phyloP scores from a whole-genome alignment of 2,888 invertebrate genomes.

The Kuschelorhynchus macadamiae region DNA sequence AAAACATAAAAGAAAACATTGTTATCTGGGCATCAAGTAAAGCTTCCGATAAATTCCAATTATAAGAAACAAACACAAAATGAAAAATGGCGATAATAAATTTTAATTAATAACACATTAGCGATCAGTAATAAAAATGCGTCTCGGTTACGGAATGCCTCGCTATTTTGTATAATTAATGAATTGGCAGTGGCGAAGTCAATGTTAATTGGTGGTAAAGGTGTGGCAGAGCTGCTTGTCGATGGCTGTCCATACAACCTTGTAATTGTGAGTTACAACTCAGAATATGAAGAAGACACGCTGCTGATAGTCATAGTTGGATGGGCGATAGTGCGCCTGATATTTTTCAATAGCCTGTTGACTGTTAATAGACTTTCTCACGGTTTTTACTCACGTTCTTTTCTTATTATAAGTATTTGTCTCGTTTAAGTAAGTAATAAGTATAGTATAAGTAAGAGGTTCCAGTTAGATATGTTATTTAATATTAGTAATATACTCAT shows the following conservation, averaged over 20 bases:
- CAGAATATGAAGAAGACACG: slow-evolving; percentile 59
- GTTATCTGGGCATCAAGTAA: neutral
- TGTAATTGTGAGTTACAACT: slow-evolving; percentile 60
- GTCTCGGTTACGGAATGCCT: slow-evolving; percentile 37
- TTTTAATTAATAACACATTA: slow-evolving; percentile 53
- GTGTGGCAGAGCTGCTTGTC: slow-evolving; percentile 53
- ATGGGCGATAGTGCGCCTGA: slow-evolving; percentile 49
- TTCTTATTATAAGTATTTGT: neutral
- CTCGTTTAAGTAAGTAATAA: no score
- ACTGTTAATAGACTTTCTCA: slow-evolving; percentile 45
- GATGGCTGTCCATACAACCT: slow-evolving; percentile 44
- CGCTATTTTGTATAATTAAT: slow-evolving; percentile 57
- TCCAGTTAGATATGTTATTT: no score
- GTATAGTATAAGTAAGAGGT: no score
- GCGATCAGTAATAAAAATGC: slow-evolving; percentile 47
- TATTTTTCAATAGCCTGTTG: slow-evolving; percentile 44
- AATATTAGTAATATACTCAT: no score
- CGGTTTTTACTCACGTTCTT: slow-evolving; percentile 20
- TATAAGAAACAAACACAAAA: slow-evolving; percentile 39
- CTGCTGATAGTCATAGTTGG: slow-evolving; percentile 58
- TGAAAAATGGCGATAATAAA: slow-evolving; percentile 45
- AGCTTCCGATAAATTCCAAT: slow-evolving; percentile 33
- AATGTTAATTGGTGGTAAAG: slow-evolving; percentile 58
- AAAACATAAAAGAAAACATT: neutral
- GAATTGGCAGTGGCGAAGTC: slow-evolving; percentile 54